Conservation (phyloP, 2,888 invertebrate species). For the Melinaea menophilus region DNA sequence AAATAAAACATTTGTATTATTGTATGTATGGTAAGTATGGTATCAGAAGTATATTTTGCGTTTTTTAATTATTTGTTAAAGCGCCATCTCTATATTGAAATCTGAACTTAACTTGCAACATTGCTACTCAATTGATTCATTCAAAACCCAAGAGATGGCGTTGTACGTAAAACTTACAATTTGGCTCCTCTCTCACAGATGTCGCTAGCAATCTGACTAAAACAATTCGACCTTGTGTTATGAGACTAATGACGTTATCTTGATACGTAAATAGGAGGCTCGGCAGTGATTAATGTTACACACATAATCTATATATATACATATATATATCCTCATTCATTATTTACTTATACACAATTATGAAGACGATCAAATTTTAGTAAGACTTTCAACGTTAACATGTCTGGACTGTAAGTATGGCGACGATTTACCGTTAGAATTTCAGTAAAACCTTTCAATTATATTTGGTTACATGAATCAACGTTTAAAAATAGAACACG, state of each 20-base stretch:
- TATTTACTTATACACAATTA: background rate
- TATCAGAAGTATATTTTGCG: too few species aligned
- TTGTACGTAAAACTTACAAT: background rate
- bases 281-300: constrained; percentile 24
- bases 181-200: background rate
- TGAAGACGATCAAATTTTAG: background rate
- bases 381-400: background rate
- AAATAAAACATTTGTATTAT: too few species aligned
- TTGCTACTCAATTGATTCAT: background rate
- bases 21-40: too few species aligned
- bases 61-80: too few species aligned
- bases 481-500: background rate
- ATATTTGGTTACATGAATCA: background rate
- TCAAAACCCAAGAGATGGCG: constrained; percentile 11
- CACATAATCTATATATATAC: constrained; percentile 10
- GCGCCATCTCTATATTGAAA: too few species aligned
- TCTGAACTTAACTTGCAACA: too few species aligned
- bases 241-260: constrained; percentile 17
- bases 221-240: constrained; percentile 22
- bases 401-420: background rate
- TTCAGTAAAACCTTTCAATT: background rate
- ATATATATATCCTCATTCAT: constrained; percentile 7
- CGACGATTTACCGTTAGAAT: background rate
- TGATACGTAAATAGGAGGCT: constrained; percentile 27
- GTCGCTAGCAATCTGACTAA: background rate